Base-by-base conservation (phyloP, 2,888 invertebrate species). In the Leptura quadrifasciata region DNA sequence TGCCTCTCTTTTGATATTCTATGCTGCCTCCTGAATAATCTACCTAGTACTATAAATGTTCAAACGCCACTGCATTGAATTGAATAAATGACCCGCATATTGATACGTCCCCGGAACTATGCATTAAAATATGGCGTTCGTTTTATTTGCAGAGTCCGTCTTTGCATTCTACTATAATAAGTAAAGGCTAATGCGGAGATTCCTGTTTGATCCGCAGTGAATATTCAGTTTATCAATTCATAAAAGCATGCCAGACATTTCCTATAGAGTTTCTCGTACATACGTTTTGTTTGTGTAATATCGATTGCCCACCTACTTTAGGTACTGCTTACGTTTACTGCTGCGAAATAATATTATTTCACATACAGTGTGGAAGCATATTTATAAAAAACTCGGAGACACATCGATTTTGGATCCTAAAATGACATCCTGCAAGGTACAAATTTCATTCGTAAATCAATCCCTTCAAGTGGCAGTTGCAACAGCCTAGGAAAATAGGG, bases 61-160 rank as follows among this genome's bases (percentile, higher is more conserved):
- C 47, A 47, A 15, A 20, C 27, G 3, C n/a, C 3, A 39, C 39
- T 39, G 17, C 63, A 63, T 18, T 63, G 63, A 9, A 20, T 39
- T 18, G 4, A 39, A 63, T 63, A 63, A 63, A 39, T 39, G 39
- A 17, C 27, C n/a, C 27, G 39, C 63, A 18, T 35, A 63, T 63
- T 12, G 17, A 39, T 24, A 67, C 27, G 52, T 67, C 65, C 65
- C 65, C 65, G 65, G 52, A 67, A 67, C 17, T 54, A 18, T 31
- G 60, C 54, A 52, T 63, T n/a, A 12, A 31, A 17, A 31, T 31
- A 20, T 47, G 39, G 39, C 54, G 47, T 52, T 67, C 65, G 54
- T 54, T 67, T 67, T 64, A 20, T 20, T 61, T 35, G 20, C 20
- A 15, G 65, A 15, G 24, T 8, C 21, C 27, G n/a, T 27, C n/a